These are phyloP conservation scores for Trachops cirrhosus DNA, from an alignment of 2,797 vertebrate species.

Conservation along the genomic window DNA sequence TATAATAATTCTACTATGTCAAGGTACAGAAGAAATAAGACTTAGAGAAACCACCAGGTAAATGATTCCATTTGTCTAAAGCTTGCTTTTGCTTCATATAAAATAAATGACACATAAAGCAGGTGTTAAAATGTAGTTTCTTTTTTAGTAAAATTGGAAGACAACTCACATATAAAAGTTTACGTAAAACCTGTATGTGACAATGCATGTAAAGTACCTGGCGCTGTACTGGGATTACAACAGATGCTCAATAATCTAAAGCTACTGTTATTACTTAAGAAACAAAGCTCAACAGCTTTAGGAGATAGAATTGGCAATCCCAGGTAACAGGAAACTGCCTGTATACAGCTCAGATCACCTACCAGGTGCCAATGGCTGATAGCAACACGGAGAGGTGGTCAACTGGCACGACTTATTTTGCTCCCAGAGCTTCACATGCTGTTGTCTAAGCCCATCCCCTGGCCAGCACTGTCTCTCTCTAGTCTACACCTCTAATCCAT, in stretches of 20 bases:
- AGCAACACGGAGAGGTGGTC: background rate
- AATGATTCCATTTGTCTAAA: background rate
- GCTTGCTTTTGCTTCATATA: background rate
- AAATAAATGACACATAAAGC: background rate
- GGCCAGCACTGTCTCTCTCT: background rate
- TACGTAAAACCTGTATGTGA: background rate
- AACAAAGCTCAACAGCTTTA: background rate
- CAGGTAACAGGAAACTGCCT: background rate
- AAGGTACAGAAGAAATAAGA: background rate
- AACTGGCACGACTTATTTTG: background rate
- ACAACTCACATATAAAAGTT: background rate
- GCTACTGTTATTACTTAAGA: background rate
- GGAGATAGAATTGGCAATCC: background rate
- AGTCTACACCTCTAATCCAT: background rate
- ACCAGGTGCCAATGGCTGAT: background rate
- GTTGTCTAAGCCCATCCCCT: background rate
- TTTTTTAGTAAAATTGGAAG: background rate
- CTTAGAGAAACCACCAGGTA: background rate
- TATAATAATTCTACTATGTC: conserved; percentile 1
- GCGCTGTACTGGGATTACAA: background rate
- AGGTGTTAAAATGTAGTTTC: background rate
- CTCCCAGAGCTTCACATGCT: background rate
- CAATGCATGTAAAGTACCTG: background rate
- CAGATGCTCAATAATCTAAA: background rate
- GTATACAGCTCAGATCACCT: background rate